A percentile compares a stretch with the other conserved stretches of the same genome.
Conservation (phyloP, 1,140 invertebrate genomes). For the Mycetomoellerius zeteki region DNA sequence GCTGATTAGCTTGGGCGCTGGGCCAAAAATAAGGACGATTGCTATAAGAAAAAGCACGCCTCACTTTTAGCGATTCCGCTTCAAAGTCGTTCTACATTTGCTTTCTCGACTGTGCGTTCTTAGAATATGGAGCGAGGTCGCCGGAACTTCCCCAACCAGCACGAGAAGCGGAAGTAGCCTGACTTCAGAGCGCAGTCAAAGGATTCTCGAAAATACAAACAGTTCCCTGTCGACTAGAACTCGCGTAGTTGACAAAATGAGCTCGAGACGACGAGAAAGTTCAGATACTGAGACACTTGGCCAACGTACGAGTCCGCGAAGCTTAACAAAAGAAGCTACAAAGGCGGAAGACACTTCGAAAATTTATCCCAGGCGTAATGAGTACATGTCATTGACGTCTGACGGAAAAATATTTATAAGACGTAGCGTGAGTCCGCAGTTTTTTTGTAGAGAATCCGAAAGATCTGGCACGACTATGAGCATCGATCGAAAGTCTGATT, state of each 20-base stretch:
- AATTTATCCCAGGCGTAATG: constrained; percentile 14
- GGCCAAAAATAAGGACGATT: constrained; percentile 28
- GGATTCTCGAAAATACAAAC: constrained; percentile 24
- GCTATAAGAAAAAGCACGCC: constrained; percentile 35
- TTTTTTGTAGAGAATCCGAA: constrained; percentile 16
- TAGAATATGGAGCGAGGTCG: constrained; percentile 20
- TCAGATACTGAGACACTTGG: not conserved
- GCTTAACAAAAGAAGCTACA: not conserved
- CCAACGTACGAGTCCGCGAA: not conserved
- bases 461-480: constrained; percentile 6
- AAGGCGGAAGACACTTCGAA: not conserved
- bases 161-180: constrained; percentile 32
- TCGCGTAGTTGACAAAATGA: not conserved
- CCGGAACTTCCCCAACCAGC: constrained; percentile 7
- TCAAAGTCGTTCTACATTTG: constrained; percentile 35
- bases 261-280: not conserved
- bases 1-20: constrained; percentile 53
- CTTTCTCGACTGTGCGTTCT: constrained; percentile 50
- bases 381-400: constrained; percentile 33
- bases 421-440: constrained; percentile 4
- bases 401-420: constrained; percentile 44
- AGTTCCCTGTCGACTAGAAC: not conserved
- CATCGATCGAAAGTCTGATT: constrained; percentile 24
- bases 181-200: constrained; percentile 4
- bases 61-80: constrained; percentile 10